Base-by-base conservation (phyloP, 2,888 invertebrate species). In the Scaptomyza parva region DNA sequence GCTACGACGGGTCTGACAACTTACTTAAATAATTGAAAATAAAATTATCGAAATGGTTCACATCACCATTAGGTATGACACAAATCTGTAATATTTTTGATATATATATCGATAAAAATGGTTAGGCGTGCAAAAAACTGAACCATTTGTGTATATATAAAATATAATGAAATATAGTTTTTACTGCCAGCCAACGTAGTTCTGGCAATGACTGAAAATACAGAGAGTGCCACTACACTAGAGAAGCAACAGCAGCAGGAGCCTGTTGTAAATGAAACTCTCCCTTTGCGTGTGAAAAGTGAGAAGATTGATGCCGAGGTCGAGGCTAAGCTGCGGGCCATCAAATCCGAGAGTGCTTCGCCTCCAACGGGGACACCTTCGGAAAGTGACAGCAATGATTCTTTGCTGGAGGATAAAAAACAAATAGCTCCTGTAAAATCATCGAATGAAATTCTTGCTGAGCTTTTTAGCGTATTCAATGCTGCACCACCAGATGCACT, bases 381-480 rank as follows among this genome's bases (percentile, higher is more conserved):
- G 7, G 70, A 75, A 1, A 74, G 71, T 22, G 78, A 63, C 22
- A 69, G 59, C 44, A 63, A 67, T 22, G 64, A 67, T 22, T 69
- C 68, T 2, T 50, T 70, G 0, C 47, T 45, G 14, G 84, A 91
- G 4, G 89, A 90, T 33, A 92, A 92, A 53, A 91, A 91, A 53
- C 73, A 69, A 18, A 86, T 92, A n/a, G 78, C 72, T 7, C 91
- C 91, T 0, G 83, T 90, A 0, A 92, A 92, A 48, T 89, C 92
- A 0, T 92, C 92, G 0, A 91, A 91, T 77, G 96, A 97, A 91
- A 96, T 97, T 83, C 92, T 97, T 18, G 95, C 96, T 0, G 97
- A 97, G 91, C 92, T 97, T 0, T 97, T 97, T 86, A 93, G 95
- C 82, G 91, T 91, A 0, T 91, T 91, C 28, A 95, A 96, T 91